phyloP scores from a whole-genome alignment of 2,797 vertebrate species.

The Sebastes aleutianus region DNA sequence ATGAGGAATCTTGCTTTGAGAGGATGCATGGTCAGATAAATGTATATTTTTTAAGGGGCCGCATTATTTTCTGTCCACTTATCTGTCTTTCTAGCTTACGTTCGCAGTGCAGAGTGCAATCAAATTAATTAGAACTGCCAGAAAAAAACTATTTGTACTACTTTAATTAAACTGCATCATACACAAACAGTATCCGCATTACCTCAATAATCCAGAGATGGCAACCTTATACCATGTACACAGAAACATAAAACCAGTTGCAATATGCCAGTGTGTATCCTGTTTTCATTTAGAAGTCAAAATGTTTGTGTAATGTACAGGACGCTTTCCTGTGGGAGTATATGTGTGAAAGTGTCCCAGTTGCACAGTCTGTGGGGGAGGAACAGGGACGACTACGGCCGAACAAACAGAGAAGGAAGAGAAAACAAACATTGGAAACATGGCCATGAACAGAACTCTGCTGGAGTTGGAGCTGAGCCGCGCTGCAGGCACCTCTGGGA shows the following conservation, averaged over 20 bases:
- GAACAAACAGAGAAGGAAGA: constrained; percentile 71
- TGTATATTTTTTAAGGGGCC: neutral
- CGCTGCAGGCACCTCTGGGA: constrained; percentile 72
- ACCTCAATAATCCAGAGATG: neutral
- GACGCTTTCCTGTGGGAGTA: constrained; percentile 74
- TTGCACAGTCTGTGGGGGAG: constrained; percentile 51
- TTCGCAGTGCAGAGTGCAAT: neutral
- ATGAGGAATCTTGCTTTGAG: neutral
- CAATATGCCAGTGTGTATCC: constrained; percentile 54
- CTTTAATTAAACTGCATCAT: constrained; percentile 2
- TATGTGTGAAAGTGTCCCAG: constrained; percentile 76
- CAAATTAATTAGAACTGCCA: neutral
- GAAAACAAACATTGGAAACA: constrained; percentile 78
- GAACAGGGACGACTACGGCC: constrained; percentile 61
- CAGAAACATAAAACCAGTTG: constrained; percentile 43
- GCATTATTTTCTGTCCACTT: neutral
- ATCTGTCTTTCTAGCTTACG: neutral
- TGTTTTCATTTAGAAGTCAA: constrained; percentile 63
- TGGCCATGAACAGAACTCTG: constrained; percentile 68
- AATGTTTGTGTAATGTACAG: constrained; percentile 69
- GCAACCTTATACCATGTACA: constrained; percentile 2
- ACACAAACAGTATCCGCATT: constrained; percentile 8
- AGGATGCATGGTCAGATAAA: neutral
- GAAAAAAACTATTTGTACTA: neutral
- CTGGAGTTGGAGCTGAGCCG: constrained; percentile 60